Evolutionary conservation across 2,888 invertebrate genomes (phyloP), one percentile per base, ranked within the genome.

Genomic region (Drosophila nr. perissopoda): DNA sequence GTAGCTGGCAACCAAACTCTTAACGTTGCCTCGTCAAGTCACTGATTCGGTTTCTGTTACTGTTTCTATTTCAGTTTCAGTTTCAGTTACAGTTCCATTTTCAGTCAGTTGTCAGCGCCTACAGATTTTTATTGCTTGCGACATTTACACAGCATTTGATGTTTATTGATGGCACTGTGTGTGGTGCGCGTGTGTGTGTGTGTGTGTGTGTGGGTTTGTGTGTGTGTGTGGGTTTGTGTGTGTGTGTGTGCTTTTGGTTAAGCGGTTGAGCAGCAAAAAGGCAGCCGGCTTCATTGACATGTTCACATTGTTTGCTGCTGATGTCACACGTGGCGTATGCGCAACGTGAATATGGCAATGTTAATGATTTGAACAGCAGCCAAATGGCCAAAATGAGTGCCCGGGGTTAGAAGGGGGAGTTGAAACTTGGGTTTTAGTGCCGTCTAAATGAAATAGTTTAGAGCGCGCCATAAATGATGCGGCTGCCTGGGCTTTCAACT

Each of bases 91-190:
- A 64, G 58, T 54, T 60, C 53, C 61, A 77, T 51, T 64, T 48
- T 25, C 42, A 8, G 74, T 52, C 74, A 58, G 65, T 57, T 78
- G 67, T 78, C 82, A 68, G 59, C 82, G 82, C 82, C 68, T 79
- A 82, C 81, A 71, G 82, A 83, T 82, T 83, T 84, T 88, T 83
- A 83, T 87, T 87, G 83, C 83, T 60, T 76, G 68, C 71, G 79
- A 82, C 85, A 88, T 87, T 83, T 84, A 68, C 79, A 82, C 74
- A 71, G 73, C 79, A 79, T 84, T 88, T 84, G 74, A 84, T 84
- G 88, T 82, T 84, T 79, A 79, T 83, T 78, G 72, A 75, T 65
- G 70, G 42, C 25, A 46, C 16, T 34, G 21, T 59, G 36, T 49
- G 27, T 34, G 56, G 31, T 33, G 10, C 10, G 33, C 36, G 25